These are phyloP conservation scores for Sphenodon punctatus DNA, from an alignment of 2,797 vertebrate species.

Conservation along the genomic window DNA sequence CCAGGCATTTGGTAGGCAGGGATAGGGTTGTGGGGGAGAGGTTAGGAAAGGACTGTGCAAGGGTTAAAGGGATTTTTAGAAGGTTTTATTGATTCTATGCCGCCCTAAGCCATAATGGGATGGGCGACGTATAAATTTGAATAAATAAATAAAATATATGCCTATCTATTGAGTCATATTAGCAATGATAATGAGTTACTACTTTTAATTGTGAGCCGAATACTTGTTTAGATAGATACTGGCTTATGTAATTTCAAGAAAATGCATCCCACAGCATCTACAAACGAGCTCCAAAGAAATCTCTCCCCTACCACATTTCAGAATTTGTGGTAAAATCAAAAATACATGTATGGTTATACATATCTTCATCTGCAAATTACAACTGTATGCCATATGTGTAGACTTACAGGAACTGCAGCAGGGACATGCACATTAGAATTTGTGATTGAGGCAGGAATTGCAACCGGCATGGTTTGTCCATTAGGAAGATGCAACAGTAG, in stretches of 20 bases:
- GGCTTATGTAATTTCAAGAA: background rate
- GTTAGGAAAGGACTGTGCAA: no score
- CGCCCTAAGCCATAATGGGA: no score
- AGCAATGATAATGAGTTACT: background rate
- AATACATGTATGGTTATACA: no score
- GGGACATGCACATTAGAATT: constrained; percentile 97
- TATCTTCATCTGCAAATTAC: no score
- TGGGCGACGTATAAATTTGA: no score
- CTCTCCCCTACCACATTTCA: background rate
- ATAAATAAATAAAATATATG: no score
- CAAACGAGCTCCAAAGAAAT: background rate
- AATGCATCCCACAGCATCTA: background rate
- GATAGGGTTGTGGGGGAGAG: no score
- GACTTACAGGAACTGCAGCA: constrained; percentile 95
- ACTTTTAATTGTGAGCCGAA: no score
- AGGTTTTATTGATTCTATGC: no score
- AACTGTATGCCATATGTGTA: constrained; percentile 31
- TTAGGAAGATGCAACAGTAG: constrained; percentile 98
- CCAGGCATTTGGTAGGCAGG: no score
- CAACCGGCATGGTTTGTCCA: constrained; percentile 97
- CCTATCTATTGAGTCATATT: background rate
- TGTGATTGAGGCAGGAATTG: constrained; percentile 96
- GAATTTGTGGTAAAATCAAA: background rate
- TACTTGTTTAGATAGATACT: no score
- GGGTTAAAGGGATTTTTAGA: no score